phyloP scores from a whole-genome alignment of 2,113 vertebrate genomes.

The Mandrillus leucophaeus region DNA sequence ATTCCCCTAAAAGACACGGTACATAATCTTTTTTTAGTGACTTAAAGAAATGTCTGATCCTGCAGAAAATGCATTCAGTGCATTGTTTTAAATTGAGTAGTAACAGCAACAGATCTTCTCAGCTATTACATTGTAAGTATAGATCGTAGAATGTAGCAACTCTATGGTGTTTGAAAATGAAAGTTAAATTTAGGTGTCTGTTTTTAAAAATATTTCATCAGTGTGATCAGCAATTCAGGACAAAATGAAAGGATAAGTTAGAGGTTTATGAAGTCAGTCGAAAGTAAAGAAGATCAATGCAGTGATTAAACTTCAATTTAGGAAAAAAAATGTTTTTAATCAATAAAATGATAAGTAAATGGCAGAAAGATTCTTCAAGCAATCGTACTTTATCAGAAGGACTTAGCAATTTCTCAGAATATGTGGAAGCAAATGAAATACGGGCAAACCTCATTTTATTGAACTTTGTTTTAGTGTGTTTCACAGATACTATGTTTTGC shows the following conservation, averaged over 20 bases:
- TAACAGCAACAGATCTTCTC: not conserved
- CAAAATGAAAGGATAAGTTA: not conserved
- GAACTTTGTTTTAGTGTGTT: not conserved
- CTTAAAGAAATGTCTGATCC: constrained; percentile 7
- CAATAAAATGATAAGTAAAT: not conserved
- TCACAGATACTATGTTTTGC: not conserved
- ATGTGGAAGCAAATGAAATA: not conserved
- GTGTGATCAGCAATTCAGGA: not conserved
- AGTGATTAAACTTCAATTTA: not conserved
- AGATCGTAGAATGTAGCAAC: not conserved
- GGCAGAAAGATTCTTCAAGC: not conserved
- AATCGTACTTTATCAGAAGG: not conserved
- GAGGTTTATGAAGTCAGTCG: not conserved
- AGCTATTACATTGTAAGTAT: not conserved
- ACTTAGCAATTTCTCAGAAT: not conserved
- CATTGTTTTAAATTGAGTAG: constrained; percentile 21
- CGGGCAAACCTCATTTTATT: not conserved
- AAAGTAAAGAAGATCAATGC: not conserved
- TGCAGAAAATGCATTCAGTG: not conserved
- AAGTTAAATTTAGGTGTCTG: not conserved
- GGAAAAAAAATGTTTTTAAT: not conserved
- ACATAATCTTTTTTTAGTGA: not conserved
- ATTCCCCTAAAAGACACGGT: not conserved
- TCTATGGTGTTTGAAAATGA: not conserved
- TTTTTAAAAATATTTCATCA: not conserved